phyloP scores from a whole-genome alignment of 2,113 vertebrate genomes.

The Dromas ardeola region DNA sequence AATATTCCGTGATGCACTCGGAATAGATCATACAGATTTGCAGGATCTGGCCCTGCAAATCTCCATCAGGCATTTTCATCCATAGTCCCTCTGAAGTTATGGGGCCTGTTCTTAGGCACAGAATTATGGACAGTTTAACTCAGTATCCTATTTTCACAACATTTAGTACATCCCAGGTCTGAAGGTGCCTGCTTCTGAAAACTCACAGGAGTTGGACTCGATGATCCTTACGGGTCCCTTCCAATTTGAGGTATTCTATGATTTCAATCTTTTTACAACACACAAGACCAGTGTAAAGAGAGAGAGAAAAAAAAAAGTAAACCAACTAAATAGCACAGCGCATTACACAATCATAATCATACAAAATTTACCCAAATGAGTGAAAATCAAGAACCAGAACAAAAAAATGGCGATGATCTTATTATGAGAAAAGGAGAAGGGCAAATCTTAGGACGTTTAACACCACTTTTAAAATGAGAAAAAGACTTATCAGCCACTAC shows the following conservation, averaged over 20 bases:
- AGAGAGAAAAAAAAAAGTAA: neutral
- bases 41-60: neutral
- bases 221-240: neutral
- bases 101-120: neutral
- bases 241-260: neutral
- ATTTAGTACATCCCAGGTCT: neutral
- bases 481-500: neutral
- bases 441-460: conserved; percentile 44
- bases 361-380: neutral
- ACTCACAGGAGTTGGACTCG: neutral
- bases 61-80: neutral
- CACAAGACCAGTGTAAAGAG: neutral
- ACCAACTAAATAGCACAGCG: rapidly evolving
- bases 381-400: neutral
- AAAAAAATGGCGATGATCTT: conserved; percentile 9
- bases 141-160: neutral
- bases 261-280: neutral
- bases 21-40: neutral
- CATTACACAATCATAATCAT: neutral
- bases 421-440: conserved; percentile 15
- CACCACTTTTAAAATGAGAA: conserved; percentile 52
- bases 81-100: neutral
- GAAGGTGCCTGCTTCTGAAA: neutral
- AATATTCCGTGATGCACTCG: neutral
- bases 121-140: neutral